Conservation (phyloP, 2,113 vertebrate species). For the Grallaria varia region DNA sequence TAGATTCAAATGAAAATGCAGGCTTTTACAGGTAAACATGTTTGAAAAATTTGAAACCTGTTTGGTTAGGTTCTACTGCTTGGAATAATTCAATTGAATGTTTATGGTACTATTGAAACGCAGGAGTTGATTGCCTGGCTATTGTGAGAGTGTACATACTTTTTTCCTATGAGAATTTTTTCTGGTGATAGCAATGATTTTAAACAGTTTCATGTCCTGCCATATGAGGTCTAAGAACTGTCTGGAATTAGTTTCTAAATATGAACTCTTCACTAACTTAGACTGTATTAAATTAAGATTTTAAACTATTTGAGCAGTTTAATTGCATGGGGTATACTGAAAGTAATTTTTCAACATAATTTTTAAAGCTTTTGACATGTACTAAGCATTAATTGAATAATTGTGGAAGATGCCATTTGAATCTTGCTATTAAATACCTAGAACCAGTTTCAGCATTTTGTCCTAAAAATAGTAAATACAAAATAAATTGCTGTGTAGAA, state of each 20-base stretch:
- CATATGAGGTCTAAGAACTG: constrained; percentile 18
- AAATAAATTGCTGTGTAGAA: not conserved
- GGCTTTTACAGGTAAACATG: constrained; percentile 11
- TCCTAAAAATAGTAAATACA: constrained; percentile 7
- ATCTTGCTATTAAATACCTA: constrained; percentile 3
- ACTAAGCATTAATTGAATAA: constrained; percentile 10
- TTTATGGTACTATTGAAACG: not conserved
- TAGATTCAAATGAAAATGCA: not conserved
- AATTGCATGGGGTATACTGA: constrained; percentile 9
- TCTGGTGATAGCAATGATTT: constrained; percentile 12
- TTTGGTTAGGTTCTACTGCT: not conserved
- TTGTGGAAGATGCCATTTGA: constrained; percentile 9
- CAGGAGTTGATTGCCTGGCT: not conserved
- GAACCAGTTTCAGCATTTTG: not conserved
- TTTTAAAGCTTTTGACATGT: constrained; percentile 28
- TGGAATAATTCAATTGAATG: not conserved
- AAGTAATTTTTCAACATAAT: constrained; percentile 10
- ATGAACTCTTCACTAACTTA: constrained; percentile 14
- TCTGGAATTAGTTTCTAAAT: constrained; percentile 30
- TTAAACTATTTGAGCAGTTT: constrained; percentile 5
- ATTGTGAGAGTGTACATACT: constrained; percentile 20
- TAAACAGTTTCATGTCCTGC: constrained; percentile 42
- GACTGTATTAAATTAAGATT: constrained; percentile 7
- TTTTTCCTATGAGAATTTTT: not conserved
- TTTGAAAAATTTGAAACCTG: not conserved